Evolutionary conservation across 2,797 vertebrate genomes (phyloP), one percentile per base, ranked within the genome.

Genomic region (Rhinella marina): DNA sequence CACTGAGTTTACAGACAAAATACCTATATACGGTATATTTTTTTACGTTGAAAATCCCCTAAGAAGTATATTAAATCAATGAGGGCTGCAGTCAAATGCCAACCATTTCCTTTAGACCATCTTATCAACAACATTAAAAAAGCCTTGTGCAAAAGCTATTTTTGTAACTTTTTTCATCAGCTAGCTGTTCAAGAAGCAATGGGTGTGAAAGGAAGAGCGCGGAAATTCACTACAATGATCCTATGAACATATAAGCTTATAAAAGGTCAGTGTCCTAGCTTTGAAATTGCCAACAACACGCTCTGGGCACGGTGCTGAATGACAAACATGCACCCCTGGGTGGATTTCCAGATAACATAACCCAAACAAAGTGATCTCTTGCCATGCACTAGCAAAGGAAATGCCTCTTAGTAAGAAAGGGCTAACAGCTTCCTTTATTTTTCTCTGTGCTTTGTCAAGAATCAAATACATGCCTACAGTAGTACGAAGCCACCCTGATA

Each of bases 391-490:
- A 95, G 92, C 93, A 95, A 92, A 96, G 96, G 96, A 97, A 97
- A 95, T 93, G 88, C 92, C 94, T 93, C 92, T 95, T 94, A 96
- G 96, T 95, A 95, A 95, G 93, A 94, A 92, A 93, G 92, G 93
- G 93, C 96, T 95, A 96, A 97, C 94, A 93, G 95, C 95, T 97
- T 97, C 96, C 96, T 93, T 92, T 93, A 93, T 93, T 94, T 93
- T 91, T 92, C 93, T 94, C 93, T 93, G 92, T 94, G 95, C 56
- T 87, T 91, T 91, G 73, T 83, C 66, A 88, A 90, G 89, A 92
- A 92, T 88, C 91, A 92, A 90, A 78, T 61, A 91, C 82, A 86
- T 93, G 93, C 95, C 93, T 95, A 93, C 93, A 90, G 93, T 93
- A 91, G 91, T 91, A 91, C 93, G 89, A 90, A 93, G 90, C 90